These are phyloP conservation scores for Eupsilia transversa DNA, from an alignment of 2,888 invertebrate species.

Conservation along the genomic window DNA sequence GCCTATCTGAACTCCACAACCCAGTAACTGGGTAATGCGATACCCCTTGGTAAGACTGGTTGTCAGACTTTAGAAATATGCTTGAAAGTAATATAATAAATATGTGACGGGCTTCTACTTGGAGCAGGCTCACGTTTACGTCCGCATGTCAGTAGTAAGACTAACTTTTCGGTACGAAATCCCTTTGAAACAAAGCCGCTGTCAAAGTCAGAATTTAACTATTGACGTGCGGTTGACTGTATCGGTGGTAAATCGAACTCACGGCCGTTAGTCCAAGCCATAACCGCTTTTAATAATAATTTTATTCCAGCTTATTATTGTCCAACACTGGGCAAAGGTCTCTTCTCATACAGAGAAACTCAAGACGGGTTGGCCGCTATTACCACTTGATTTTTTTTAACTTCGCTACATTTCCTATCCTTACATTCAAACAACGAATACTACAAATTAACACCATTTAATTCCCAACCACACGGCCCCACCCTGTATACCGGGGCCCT, in stretches of 20 bases:
- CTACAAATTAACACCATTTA: slow-evolving; percentile 19
- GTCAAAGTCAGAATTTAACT: not conserved
- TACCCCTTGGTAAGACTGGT: too few relatives aligned
- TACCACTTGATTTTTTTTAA: not conserved
- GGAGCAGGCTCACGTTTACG: not conserved
- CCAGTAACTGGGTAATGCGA: too few relatives aligned
- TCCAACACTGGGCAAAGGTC: too few relatives aligned
- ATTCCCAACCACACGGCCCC: slow-evolving; percentile 48
- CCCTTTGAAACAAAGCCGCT: not conserved
- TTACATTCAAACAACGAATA: not conserved
- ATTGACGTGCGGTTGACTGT: not conserved
- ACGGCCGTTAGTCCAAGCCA: not conserved
- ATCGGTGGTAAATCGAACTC: not conserved
- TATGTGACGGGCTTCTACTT: not conserved
- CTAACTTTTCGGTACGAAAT: not conserved
- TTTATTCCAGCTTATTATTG: too few relatives aligned
- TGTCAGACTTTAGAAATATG: too few relatives aligned
- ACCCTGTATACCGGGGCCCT: slow-evolving; percentile 73
- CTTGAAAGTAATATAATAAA: too few relatives aligned
- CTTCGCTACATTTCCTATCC: not conserved
- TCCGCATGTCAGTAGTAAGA: not conserved
- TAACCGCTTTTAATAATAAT: not conserved
- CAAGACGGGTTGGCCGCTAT: not conserved
- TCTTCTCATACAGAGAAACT: not conserved
- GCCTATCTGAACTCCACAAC: too few relatives aligned